These are phyloP conservation scores for Cryptotis parvus DNA, from an alignment of 2,113 vertebrate species.

Conservation along the genomic window DNA sequence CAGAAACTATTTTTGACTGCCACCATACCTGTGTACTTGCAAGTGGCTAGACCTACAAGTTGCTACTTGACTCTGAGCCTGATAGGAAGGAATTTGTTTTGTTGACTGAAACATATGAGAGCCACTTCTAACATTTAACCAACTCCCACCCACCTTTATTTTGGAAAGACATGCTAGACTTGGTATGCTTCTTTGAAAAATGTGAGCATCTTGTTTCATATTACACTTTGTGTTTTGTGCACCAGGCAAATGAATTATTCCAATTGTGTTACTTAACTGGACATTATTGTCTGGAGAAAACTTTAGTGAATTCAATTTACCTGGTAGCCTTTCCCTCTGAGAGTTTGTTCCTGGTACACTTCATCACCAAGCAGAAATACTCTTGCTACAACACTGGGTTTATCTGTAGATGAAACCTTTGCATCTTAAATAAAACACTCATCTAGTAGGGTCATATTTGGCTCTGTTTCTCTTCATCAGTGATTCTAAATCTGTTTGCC, in stretches of 20 bases:
- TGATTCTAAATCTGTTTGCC: conserved; percentile 43
- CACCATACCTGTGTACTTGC: conserved; percentile 23
- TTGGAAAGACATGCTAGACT: conserved; percentile 6
- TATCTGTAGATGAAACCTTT: conserved; percentile 69
- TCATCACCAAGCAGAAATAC: conserved; percentile 47
- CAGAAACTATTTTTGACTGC: neutral
- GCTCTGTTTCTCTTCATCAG: conserved; percentile 54
- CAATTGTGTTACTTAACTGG: conserved; percentile 44
- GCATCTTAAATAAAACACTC: conserved; percentile 66
- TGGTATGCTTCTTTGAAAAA: conserved; percentile 47
- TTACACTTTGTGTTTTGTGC: conserved; percentile 46
- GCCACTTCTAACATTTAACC: conserved; percentile 27
- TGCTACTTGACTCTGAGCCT: conserved; percentile 38
- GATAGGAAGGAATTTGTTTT: conserved; percentile 3
- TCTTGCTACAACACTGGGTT: conserved; percentile 50
- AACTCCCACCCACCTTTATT: conserved; percentile 23
- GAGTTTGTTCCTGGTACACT: conserved; percentile 54
- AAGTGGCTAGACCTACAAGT: conserved; percentile 4
- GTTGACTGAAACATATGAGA: conserved; percentile 31
- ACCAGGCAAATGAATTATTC: conserved; percentile 52
- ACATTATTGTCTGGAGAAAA: conserved; percentile 43
- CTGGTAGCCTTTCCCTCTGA: conserved; percentile 53
- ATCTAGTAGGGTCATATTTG: conserved; percentile 38
- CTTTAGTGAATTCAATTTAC: conserved; percentile 43
- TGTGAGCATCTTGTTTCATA: conserved; percentile 57